A percentile compares a stretch with the other conserved stretches of the same genome.
These are phyloP conservation scores for Eidolon helvum DNA, from an alignment of 2,113 vertebrate genomes.

Conservation along the genomic window DNA sequence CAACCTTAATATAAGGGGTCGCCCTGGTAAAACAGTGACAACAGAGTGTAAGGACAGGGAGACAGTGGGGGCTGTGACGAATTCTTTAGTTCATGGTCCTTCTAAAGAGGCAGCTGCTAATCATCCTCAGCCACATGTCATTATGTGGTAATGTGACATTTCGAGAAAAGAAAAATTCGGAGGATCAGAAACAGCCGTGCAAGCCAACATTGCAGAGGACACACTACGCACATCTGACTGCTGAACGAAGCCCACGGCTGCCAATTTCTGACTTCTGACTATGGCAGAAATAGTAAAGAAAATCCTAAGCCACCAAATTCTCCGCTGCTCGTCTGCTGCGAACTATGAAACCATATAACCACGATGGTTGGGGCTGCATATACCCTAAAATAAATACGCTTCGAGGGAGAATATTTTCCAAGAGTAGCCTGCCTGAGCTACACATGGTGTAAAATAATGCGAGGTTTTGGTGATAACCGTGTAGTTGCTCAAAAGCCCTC, in stretches of 20 bases:
- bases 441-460: background rate
- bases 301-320: background rate
- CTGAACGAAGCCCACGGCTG: background rate
- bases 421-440: background rate
- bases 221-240: background rate
- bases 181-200: background rate
- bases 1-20: background rate
- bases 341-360: background rate
- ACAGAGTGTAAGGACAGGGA: background rate
- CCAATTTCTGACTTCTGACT: background rate
- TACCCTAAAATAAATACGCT: background rate
- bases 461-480: background rate
- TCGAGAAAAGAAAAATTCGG: background rate
- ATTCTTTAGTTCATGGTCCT: background rate
- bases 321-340: background rate
- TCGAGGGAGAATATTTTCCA: background rate
- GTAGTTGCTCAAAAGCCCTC: background rate
- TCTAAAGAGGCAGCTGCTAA: background rate
- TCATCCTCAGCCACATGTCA: background rate
- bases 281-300: background rate
- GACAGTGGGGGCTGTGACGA: background rate
- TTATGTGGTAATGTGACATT: background rate
- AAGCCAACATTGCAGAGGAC: background rate
- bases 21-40: background rate
- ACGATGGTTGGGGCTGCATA: background rate